A percentile compares a stretch with the other conserved stretches of the same genome.
These are phyloP conservation scores for Coranthus polyacanthus DNA, from an alignment of 2,797 vertebrate species.

Conservation along the genomic window DNA sequence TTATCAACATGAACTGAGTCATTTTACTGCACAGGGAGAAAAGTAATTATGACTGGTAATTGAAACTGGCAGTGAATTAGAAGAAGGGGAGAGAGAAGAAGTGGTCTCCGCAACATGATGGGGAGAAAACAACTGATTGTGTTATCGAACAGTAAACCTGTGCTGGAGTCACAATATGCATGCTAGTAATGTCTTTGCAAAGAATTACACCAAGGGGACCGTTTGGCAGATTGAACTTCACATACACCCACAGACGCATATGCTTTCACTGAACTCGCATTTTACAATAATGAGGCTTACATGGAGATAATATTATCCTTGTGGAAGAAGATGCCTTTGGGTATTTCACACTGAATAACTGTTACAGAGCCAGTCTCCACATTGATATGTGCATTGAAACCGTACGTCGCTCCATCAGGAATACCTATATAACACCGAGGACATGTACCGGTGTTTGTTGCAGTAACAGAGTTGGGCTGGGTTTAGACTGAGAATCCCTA, in stretches of 20 bases:
- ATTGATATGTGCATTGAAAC: constrained; percentile 42
- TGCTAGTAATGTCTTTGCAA: constrained; percentile 45
- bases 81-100: constrained; percentile 47
- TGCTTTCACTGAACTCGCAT: constrained; percentile 32
- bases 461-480: constrained; percentile 8
- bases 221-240: constrained; percentile 31
- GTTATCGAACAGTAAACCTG: constrained; percentile 57
- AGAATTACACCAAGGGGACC: constrained; percentile 28
- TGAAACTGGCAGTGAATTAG: constrained; percentile 74
- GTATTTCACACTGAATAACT: constrained; percentile 50
- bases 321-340: constrained; percentile 25
- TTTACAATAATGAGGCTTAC: constrained; percentile 30
- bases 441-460: constrained; percentile 16
- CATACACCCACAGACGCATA: background rate
- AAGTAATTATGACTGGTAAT: constrained; percentile 80
- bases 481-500: constrained; percentile 28
- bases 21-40: constrained; percentile 66
- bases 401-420: constrained; percentile 26
- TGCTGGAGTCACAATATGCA: constrained; percentile 35
- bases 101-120: constrained; percentile 52
- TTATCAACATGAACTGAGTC: constrained; percentile 67
- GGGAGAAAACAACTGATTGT: constrained; percentile 53
- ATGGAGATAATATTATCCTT: constrained; percentile 36
- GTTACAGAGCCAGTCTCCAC: constrained; percentile 31
- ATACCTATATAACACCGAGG: constrained; percentile 38